Evolutionary conservation across 2,113 vertebrate genomes (phyloP), one percentile per base, ranked within the genome.

Genomic region (Canis aureus): DNA sequence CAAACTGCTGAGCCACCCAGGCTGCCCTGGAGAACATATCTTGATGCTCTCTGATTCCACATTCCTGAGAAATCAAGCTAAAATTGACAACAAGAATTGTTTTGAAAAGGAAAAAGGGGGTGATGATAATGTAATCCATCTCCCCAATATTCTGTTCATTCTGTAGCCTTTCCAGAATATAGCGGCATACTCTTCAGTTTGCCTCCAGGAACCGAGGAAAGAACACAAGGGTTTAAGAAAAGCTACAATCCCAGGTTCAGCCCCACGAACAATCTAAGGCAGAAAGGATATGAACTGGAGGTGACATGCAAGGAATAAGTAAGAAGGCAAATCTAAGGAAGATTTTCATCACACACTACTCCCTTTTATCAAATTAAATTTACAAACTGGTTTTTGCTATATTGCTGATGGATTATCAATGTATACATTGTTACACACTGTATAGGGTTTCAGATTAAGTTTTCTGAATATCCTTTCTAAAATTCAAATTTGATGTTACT

Each of bases 381-480:
- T 95, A 76, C 22, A 97, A 66, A 85, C 8, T 25, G 29, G 7
- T 55, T 85, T 91, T 93, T 96, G 94, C 20, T 57, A 86, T 4
- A 59, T 11, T 81, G 59, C 16, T 62, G 10, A 82, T 15, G 43
- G 25, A 82, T 82, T 66, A 92, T 55, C 71, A 91, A 83, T 60
- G 53, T 66, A 88, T 66, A 5, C 32, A 82, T 16, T 82, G 2
- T 81, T 51, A 91, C 6, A 43, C 43, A 35, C 13, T 85, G 51
- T 84, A 92, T 0, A 97, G 25, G 12, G 35, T 51, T 90, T 96
- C 27, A 53, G 23, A 80, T 91, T 93, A 79, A 55, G 49, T 87
- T 95, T 94, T 66, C 83, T 89, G n/a, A 95, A 17, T 82, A 96
- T 87, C 29, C 64, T 92, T 92, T 92, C 74, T 96, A 96, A 96